phyloP scores from a whole-genome alignment of 1,140 invertebrate genomes.

The Holotrichia oblita region DNA sequence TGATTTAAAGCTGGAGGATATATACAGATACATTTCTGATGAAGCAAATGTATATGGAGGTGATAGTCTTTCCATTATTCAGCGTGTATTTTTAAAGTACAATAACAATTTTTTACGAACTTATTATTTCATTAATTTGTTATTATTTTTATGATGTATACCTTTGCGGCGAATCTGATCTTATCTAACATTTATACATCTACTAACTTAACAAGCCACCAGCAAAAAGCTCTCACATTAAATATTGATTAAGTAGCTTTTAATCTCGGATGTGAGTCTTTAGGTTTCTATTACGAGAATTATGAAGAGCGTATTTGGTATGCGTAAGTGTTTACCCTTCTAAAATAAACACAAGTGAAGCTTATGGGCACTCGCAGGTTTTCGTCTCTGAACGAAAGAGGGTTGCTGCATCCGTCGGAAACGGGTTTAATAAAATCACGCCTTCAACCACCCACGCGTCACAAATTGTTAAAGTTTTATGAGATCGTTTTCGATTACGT shows the following conservation, averaged over 20 bases:
- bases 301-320: slow-evolving; percentile 23
- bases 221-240: neutral
- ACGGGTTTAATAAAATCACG: slow-evolving; percentile 30
- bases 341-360: slow-evolving; percentile 24
- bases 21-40: too few relatives aligned
- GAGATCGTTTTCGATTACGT: slow-evolving; percentile 31
- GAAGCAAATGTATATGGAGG: too few relatives aligned
- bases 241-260: slow-evolving; percentile 8
- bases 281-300: neutral
- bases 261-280: neutral
- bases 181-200: too few relatives aligned
- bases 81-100: too few relatives aligned
- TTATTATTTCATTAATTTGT: too few relatives aligned
- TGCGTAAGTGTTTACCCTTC: slow-evolving; percentile 27
- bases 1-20: too few relatives aligned
- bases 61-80: too few relatives aligned
- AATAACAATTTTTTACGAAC: too few relatives aligned
- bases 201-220: neutral
- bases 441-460: slow-evolving; percentile 32
- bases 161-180: too few relatives aligned
- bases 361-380: neutral
- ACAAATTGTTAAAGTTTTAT: slow-evolving; percentile 35
- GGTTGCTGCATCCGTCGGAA: slow-evolving; percentile 32
- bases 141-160: too few relatives aligned
- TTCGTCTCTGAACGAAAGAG: slow-evolving; percentile 22